A percentile compares a stretch with the other conserved stretches of the same genome.
These are phyloP conservation scores for Agrilus planipennis DNA, from an alignment of 1,140 invertebrate species.

Conservation along the genomic window DNA sequence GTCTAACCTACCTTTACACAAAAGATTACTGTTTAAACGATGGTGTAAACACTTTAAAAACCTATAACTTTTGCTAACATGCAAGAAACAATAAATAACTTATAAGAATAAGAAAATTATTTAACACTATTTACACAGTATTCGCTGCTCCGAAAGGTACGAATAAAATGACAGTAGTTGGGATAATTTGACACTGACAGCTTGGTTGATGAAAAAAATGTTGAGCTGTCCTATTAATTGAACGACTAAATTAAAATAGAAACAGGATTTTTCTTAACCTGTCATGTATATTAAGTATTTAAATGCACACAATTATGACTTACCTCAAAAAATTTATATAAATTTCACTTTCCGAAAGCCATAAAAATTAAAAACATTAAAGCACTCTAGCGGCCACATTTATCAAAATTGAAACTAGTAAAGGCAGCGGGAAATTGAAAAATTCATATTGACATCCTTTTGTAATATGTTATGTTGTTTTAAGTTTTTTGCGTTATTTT, in stretches of 20 bases:
- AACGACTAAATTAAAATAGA: not conserved
- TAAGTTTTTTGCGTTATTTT: no score
- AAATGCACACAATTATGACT: no score
- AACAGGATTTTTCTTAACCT: not conserved
- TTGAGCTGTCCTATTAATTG: not conserved
- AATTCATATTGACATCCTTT: conserved; percentile 1
- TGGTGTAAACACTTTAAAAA: not conserved
- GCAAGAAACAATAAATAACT: not conserved
- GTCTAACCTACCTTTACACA: conserved; percentile 8
- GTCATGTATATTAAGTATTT: no score
- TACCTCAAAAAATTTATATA: conserved; percentile 1
- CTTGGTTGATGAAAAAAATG: not conserved
- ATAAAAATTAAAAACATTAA: conserved; percentile 3
- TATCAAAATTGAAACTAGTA: no score
- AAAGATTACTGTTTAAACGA: conserved; percentile 2
- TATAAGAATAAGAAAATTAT: conserved; percentile 1
- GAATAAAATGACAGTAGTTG: not conserved
- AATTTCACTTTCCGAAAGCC: conserved; percentile 2
- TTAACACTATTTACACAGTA: no score
- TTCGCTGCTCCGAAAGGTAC: conserved; percentile 1
- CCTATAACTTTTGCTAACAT: not conserved
- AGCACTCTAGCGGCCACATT: no score
- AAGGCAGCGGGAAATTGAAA: not conserved
- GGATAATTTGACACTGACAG: conserved; percentile 1
- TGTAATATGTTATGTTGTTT: no score